Evolutionary conservation across 23 tunicate genomes (phyloP).

Genomic region (Botrylloides violaceus): DNA sequence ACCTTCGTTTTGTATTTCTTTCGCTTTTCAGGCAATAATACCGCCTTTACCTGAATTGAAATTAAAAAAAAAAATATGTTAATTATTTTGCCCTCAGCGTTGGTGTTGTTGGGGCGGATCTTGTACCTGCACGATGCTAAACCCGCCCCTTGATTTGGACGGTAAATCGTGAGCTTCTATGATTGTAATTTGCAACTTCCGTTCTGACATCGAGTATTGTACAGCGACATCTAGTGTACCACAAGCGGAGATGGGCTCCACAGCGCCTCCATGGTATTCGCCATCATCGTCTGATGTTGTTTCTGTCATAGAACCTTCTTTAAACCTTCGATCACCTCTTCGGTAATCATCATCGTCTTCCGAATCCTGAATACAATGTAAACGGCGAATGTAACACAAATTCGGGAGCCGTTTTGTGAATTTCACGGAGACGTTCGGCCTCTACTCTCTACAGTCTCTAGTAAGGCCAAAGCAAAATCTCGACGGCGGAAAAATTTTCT

Average conservation of each 20-base stretch:
- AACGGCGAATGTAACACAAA: no score
- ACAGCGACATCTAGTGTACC: conserved; percentile 85
- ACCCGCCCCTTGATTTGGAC: conserved; percentile 97
- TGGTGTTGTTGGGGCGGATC: not conserved
- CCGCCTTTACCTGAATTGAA: conserved; percentile 58
- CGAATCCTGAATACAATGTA: not conserved
- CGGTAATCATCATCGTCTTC: conserved; percentile 1
- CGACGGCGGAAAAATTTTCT: no score
- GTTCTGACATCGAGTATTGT: conserved; percentile 66
- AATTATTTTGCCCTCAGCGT: not conserved
- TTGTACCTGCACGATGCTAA: conserved; percentile 81
- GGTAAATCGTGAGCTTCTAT: conserved; percentile 91
- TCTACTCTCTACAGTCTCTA: no score
- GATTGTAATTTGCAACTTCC: conserved; percentile 67
- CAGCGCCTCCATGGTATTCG: conserved; percentile 5
- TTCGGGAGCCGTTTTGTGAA: no score
- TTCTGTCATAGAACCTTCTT: not conserved
- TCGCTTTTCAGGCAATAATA: conserved; percentile 75
- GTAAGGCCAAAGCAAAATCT: no score
- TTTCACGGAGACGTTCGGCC: no score
- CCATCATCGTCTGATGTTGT: conserved; percentile 17
- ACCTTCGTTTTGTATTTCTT: conserved; percentile 96
- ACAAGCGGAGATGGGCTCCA: conserved; percentile 71
- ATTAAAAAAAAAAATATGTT: not conserved
- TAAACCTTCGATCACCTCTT: not conserved